Conservation (phyloP, 2,797 vertebrate genomes). For the Enteromius thamalakanensis region DNA sequence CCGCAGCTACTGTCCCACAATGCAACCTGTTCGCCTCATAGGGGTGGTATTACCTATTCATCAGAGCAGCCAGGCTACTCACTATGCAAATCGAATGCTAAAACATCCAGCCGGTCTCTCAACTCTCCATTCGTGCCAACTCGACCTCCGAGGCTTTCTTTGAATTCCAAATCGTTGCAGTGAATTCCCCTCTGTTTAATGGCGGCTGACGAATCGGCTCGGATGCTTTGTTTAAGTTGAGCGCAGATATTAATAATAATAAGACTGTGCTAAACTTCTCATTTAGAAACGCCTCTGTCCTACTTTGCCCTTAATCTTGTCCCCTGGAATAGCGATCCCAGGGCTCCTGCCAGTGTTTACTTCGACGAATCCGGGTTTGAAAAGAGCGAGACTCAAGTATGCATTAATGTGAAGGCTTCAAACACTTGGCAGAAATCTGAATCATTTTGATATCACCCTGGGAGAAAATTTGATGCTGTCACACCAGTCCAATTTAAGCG, state of each 20-base stretch:
- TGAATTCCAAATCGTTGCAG: constrained; percentile 28
- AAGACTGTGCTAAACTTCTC: constrained; percentile 14
- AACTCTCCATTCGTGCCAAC: constrained; percentile 35
- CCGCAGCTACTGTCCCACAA: constrained; percentile 38
- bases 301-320: constrained; percentile 27
- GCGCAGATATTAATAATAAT: constrained; percentile 29
- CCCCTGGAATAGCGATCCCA: constrained; percentile 20
- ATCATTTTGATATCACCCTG: constrained; percentile 55
- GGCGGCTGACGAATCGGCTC: constrained; percentile 34
- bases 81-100: constrained; percentile 58
- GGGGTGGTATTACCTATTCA: constrained; percentile 54
- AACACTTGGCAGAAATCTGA: constrained; percentile 51
- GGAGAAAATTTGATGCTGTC: constrained; percentile 52
- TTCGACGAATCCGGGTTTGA: constrained; percentile 20
- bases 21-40: constrained; percentile 43
- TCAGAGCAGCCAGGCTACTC: constrained; percentile 48
- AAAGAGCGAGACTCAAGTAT: constrained; percentile 29
- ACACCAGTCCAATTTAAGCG: constrained; percentile 45
- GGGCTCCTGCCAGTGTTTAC: constrained; percentile 45
- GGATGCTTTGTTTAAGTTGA: constrained; percentile 39
- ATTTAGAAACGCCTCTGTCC: constrained; percentile 17
- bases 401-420: constrained; percentile 43
- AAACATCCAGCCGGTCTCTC: constrained; percentile 50
- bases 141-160: constrained; percentile 25
- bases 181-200: constrained; percentile 37